Conservation (phyloP, 2,113 vertebrate genomes). For the Aphelocoma coerulescens region DNA sequence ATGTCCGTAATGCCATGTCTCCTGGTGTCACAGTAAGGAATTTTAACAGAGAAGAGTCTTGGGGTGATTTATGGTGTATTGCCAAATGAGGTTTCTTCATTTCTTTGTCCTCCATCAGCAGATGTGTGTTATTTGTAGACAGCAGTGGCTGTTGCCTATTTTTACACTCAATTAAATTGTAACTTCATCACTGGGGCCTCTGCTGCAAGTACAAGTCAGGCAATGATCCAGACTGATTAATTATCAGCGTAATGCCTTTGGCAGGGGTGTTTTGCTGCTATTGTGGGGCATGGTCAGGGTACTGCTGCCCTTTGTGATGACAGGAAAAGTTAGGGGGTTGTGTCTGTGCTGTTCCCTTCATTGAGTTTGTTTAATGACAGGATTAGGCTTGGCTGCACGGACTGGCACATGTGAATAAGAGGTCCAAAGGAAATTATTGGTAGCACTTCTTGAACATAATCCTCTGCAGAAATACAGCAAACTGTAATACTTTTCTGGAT, state of each 20-base stretch:
- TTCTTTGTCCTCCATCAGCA: slow-evolving; percentile 30
- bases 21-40: not conserved
- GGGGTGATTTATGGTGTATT: not conserved
- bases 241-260: slow-evolving; percentile 35
- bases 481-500: not conserved
- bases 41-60: not conserved
- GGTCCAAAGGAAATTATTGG: not conserved
- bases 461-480: not conserved
- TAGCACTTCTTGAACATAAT: not conserved
- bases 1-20: accelerated
- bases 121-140: slow-evolving; percentile 37
- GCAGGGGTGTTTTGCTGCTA: not conserved
- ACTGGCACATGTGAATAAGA: not conserved
- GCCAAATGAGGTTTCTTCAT: not conserved
- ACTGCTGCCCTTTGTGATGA: not conserved
- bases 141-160: slow-evolving; percentile 38
- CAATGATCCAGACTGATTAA: slow-evolving; percentile 38
- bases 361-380: not conserved
- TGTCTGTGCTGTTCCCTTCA: not conserved
- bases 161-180: slow-evolving; percentile 54
- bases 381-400: not conserved
- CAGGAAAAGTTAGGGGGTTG: not conserved
- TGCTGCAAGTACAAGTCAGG: not conserved
- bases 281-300: not conserved
- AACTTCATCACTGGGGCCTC: slow-evolving; percentile 28